These are phyloP conservation scores for Bombus sylvicola DNA, from an alignment of 1,140 invertebrate species.

Conservation along the genomic window DNA sequence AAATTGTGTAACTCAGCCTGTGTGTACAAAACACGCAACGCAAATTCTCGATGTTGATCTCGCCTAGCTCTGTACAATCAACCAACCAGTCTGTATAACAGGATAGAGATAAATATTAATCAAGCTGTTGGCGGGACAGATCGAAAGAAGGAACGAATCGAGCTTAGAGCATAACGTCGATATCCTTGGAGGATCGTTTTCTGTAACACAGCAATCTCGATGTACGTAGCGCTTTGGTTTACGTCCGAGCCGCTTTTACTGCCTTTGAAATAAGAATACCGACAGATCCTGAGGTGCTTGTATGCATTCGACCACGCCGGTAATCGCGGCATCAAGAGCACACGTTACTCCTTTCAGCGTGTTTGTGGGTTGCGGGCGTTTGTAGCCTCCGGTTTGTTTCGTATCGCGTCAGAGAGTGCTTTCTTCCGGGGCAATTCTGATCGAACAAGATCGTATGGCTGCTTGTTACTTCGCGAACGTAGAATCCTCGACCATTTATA, in stretches of 20 bases:
- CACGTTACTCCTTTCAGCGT: background rate
- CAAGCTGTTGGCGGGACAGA: background rate
- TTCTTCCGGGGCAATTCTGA: slow-evolving; percentile 16
- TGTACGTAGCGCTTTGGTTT: slow-evolving; percentile 39
- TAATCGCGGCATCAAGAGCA: slow-evolving; percentile 24
- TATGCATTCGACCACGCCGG: slow-evolving; percentile 27
- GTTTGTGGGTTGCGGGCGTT: background rate
- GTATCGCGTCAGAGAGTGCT: background rate
- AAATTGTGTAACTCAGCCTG: no score
- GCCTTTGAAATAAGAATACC: slow-evolving; percentile 23
- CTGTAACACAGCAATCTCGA: slow-evolving; percentile 33
- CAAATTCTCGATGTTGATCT: no score
- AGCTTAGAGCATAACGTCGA: background rate
- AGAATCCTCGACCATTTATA: slow-evolving; percentile 22
- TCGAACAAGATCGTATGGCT: slow-evolving; percentile 28
- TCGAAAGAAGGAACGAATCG: background rate
- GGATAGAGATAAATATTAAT: slow-evolving; percentile 20
- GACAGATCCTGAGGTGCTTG: background rate
- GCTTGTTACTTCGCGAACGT: slow-evolving; percentile 17
- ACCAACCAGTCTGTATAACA: background rate
- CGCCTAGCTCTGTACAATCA: no score
- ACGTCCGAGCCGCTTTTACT: slow-evolving; percentile 48
- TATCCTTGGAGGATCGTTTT: slow-evolving; percentile 7
- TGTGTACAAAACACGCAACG: no score
- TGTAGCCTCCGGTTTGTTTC: background rate